A percentile compares a stretch with the other conserved stretches of the same genome.
Conservation (phyloP, 2,113 vertebrate genomes). For the Raja brachyura region DNA sequence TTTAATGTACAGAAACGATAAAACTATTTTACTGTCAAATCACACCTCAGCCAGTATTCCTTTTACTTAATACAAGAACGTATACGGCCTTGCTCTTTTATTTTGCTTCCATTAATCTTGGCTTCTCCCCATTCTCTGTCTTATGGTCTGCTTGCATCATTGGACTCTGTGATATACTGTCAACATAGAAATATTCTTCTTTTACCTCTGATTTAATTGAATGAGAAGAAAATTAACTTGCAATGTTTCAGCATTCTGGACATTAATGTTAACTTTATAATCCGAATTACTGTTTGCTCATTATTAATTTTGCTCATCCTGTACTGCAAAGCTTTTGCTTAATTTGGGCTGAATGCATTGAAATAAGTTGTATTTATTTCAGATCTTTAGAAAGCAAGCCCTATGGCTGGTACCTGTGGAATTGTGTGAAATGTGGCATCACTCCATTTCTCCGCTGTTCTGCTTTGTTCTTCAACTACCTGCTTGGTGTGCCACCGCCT, state of each 20-base stretch:
- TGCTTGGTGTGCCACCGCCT: conserved; percentile 84
- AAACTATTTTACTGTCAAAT: background rate
- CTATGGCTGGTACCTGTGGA: conserved; percentile 67
- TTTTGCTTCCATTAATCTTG: background rate
- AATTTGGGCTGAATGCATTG: background rate
- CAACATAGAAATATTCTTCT: background rate
- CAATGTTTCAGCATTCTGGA: background rate
- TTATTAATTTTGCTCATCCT: background rate
- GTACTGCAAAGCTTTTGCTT: background rate
- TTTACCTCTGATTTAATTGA: background rate
- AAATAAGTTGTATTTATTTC: background rate
- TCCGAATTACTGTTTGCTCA: background rate
- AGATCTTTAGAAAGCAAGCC: conserved; percentile 21
- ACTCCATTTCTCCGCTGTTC: conserved; percentile 82
- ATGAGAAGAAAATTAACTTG: background rate
- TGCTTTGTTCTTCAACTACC: conserved; percentile 85
- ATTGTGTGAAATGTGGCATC: conserved; percentile 73
- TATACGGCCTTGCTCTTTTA: background rate
- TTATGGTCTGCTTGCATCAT: background rate
- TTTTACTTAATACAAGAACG: background rate
- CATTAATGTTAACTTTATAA: background rate
- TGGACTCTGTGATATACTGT: too few species aligned
- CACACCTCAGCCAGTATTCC: background rate
- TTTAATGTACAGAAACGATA: background rate
- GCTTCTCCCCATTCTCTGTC: background rate